A percentile compares a stretch with the other conserved stretches of the same genome.
phyloP scores from a whole-genome alignment of 1,140 invertebrate genomes.

The Cydia strobilella region DNA sequence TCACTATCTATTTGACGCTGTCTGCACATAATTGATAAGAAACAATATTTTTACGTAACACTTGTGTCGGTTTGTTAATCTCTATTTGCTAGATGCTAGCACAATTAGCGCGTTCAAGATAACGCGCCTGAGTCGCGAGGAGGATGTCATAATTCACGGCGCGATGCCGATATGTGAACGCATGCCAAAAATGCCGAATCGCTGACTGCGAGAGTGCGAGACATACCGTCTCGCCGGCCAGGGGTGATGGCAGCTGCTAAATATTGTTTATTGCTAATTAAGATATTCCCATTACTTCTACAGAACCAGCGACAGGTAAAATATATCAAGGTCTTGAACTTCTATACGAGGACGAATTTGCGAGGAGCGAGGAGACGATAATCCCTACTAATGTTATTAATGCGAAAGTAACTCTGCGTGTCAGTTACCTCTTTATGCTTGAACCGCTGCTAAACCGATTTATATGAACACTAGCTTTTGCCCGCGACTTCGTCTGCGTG shows the following conservation, averaged over 20 bases:
- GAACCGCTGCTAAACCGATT: no score
- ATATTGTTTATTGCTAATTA: slow-evolving; percentile 11
- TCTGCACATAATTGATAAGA: background rate
- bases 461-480: no score
- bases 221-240: slow-evolving; percentile 53
- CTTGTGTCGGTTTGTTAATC: background rate
- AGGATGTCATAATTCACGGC: slow-evolving; percentile 28
- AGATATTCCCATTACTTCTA: background rate
- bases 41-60: background rate
- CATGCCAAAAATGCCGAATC: slow-evolving; percentile 60
- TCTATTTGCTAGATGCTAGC: background rate
- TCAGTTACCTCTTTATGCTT: no score
- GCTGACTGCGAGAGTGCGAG: slow-evolving; percentile 48
- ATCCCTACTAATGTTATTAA: no score
- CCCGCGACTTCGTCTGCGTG: no score
- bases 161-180: slow-evolving; percentile 44
- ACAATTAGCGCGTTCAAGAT: slow-evolving; percentile 27
- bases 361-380: no score
- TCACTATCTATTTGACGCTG: no score
- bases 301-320: background rate
- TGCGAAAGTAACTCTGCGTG: no score
- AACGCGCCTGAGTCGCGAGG: background rate
- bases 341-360: no score
- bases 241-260: background rate
- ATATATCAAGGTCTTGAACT: background rate